Evolutionary conservation across 2,888 invertebrate genomes (phyloP), one percentile per base, ranked within the genome.

Genomic region (Melieria picta): DNA sequence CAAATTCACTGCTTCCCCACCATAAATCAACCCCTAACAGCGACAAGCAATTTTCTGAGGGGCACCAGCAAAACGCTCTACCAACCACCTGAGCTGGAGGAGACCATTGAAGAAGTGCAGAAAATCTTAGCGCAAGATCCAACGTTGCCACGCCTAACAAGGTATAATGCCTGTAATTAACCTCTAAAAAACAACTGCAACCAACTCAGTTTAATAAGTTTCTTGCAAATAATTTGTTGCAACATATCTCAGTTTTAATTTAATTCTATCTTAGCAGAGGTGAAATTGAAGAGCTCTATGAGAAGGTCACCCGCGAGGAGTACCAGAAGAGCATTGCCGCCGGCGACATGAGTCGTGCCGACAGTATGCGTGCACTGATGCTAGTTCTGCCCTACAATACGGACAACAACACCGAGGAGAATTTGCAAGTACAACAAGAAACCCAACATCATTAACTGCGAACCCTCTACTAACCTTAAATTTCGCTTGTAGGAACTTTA

Each of bases 241-340:
- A 16, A 1, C 16, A 16, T 16, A 16, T 16, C 16, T 16, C 16
- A 16, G 16, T 16, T 16, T 56, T 16, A 56, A 13, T 62, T 47
- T 62, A n/a, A 5, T 6, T 63, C 52, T 66, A 10, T 67, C 56
- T 70, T 69, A 60, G 4, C 71, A 86, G 87, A 57, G 87, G 87
- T 10, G 87, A 87, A 79, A 87, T 87, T 66, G 85, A 87, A 76
- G 87, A 87, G 66, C 80, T 87, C 11, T 87, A 87, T 77, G 87
- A 87, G 72, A 85, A 87, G 78, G 87, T 87, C 0, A 86, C 87
- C 2, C 82, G 82, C 60, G 86, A 87, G 74, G 87, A 87, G 73
- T 86, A 86, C 69, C 82, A 84, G 72, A 86, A 84, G 76, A 87
- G 87, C 74, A 72, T 87, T 45, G 80, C 80, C 65, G 79, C 79